A percentile compares a stretch with the other conserved stretches of the same genome.
phyloP scores from a whole-genome alignment of 2,888 invertebrate species.

The Galerucella pusilla region DNA sequence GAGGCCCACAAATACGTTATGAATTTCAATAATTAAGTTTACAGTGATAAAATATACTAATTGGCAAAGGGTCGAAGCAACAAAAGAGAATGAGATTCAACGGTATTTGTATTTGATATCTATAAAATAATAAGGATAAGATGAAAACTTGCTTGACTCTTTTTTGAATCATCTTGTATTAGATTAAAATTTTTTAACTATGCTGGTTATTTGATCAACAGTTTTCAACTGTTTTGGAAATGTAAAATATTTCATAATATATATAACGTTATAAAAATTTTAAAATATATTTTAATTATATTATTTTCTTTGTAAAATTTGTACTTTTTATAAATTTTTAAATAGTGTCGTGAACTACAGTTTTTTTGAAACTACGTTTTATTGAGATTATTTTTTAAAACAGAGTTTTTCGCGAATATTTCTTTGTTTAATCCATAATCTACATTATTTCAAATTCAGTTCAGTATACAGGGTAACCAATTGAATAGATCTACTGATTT shows the following conservation, averaged over 20 bases:
- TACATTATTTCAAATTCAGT: too few species aligned
- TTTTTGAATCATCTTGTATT: neutral
- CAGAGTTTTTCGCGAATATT: neutral
- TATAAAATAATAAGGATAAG: too few species aligned
- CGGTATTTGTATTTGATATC: too few species aligned
- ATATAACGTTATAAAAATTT: neutral
- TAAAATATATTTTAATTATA: neutral
- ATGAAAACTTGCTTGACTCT: neutral
- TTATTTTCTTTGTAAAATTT: neutral
- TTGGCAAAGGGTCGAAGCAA: too few species aligned
- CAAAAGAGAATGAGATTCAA: too few species aligned
- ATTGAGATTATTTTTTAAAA: neutral
- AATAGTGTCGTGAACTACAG: neutral
- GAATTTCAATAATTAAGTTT: too few species aligned
- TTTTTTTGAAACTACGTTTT: neutral
- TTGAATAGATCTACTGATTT: too few species aligned
- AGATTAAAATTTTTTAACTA: neutral
- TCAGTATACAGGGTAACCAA: too few species aligned
- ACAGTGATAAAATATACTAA: too few species aligned
- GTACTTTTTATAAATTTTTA: neutral
- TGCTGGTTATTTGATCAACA: neutral
- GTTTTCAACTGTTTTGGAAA: constrained; percentile 18
- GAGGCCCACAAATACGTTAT: too few species aligned
- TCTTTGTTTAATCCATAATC: too few species aligned
- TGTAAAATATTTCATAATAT: neutral